phyloP scores from a whole-genome alignment of 92 coral and sea anemone species.

The Bergia sp. region DNA sequence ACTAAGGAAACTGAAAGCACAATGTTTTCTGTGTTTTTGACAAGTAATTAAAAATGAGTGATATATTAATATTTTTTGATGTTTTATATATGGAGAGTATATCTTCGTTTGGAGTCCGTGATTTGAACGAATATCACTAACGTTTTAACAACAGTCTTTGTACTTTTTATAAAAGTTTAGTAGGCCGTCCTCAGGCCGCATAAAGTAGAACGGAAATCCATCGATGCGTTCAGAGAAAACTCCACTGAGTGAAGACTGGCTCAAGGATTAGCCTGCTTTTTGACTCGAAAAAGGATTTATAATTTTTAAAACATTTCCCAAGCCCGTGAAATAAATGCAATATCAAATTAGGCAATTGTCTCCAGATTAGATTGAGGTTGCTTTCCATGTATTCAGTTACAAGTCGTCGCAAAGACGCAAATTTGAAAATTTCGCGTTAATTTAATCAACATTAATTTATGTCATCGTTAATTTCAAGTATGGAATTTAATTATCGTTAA shows the following conservation, averaged over 20 bases:
- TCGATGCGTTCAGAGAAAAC: constrained; percentile 10
- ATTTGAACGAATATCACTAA: background rate
- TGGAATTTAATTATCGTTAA: too few species aligned
- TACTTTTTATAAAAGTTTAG: constrained; percentile 51
- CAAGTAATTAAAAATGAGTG: background rate
- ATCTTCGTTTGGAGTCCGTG: background rate
- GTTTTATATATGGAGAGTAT: background rate
- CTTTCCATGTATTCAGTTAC: too few species aligned
- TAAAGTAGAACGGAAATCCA: constrained; percentile 3
- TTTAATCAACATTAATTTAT: too few species aligned
- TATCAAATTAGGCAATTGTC: background rate
- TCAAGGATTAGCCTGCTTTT: background rate
- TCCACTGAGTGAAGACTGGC: background rate
- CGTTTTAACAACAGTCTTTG: constrained; percentile 20
- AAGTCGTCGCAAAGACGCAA: too few species aligned
- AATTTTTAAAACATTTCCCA: background rate
- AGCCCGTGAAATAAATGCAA: background rate
- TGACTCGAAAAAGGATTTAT: background rate
- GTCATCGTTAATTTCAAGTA: too few species aligned
- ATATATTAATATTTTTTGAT: background rate
- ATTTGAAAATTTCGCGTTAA: too few species aligned
- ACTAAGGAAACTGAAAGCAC: background rate
- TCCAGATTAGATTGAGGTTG: background rate
- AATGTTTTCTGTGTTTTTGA: background rate
- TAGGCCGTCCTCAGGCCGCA: constrained; percentile 43